Evolutionary conservation across 1,140 invertebrate species (phyloP), one percentile per base, ranked within the genome.

Genomic region (Pogonus chalceus): DNA sequence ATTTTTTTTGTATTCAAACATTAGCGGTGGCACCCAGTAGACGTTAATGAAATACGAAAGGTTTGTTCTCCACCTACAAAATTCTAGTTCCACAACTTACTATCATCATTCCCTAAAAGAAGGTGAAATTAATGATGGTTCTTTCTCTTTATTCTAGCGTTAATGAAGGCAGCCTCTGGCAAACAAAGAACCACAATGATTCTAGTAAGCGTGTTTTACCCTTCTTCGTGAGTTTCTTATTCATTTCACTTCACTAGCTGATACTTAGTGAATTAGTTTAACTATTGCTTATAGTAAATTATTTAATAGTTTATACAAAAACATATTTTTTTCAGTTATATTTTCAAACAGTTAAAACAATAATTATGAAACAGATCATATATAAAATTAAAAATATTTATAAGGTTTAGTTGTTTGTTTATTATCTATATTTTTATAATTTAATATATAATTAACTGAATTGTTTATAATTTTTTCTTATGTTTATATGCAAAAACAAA

Each of bases 111-210:
- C 18, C 9, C 37, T 43, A 12, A 43, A 43, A 43, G 37, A 16
- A 43, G 9, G 37, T 18, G 9, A 43, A 43, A 43, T 43, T 43
- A 16, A 43, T 43, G 37, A 43, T 43, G 37, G 37, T 43, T 43
- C 37, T 43, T 43, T 43, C 37, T 43, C 37, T 43, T 43, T 43
- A 43, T 43, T 43, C 18, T 18, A 16, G 37, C 37, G 37, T 43
- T 43, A 43, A 43, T 43, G 37, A 43, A 43, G 37, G 37, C 37
- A 7, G 26, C 26, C 14, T 4, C 37, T 9, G 37, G 9, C 37
- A 43, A 43, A 43, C 37, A 43, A 43, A 12, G 37, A 43, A 43
- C 37, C 37, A 43, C 37, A 43, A 43, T 43, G 9, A 43, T 43
- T 43, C 37, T 16, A 3, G 26, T 18, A 43, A 43, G 37, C 18